Conservation (phyloP, 2,113 vertebrate genomes). For the Nothobranchius furzeri region DNA sequence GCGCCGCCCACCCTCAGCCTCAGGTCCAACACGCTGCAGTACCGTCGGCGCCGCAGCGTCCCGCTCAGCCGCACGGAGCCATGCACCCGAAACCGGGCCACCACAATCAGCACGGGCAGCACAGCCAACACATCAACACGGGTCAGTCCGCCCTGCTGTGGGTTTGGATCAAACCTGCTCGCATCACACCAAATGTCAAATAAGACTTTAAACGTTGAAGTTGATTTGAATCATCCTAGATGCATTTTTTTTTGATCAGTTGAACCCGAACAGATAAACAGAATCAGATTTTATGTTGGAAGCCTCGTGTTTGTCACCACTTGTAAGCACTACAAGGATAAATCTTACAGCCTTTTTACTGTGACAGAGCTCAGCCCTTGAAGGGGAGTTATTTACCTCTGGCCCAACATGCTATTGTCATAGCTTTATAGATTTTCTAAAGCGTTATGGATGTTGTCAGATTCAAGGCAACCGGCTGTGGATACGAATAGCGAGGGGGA, state of each 20-base stretch:
- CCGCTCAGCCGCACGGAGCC: conserved; percentile 72
- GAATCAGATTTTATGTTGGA: not conserved
- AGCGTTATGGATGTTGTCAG: conserved; percentile 26
- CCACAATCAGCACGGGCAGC: conserved; percentile 73
- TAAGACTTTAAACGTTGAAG: too few relatives aligned
- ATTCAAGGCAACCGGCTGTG: conserved; percentile 14
- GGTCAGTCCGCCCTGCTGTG: conserved; percentile 50
- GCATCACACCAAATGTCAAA: not conserved
- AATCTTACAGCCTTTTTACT: not conserved
- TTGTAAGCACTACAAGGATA: too few relatives aligned
- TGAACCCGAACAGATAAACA: not conserved
- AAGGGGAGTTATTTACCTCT: conserved; percentile 21
- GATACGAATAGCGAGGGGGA: not conserved
- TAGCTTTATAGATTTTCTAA: conserved; percentile 28
- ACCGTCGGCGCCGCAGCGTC: conserved; percentile 68
- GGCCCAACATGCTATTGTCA: conserved; percentile 17
- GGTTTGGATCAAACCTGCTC: too few relatives aligned
- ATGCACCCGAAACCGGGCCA: conserved; percentile 83
- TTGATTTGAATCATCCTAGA: not conserved
- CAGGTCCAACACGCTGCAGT: conserved; percentile 75
- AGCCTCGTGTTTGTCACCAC: too few relatives aligned
- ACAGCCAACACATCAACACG: conserved; percentile 79
- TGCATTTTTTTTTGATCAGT: not conserved
- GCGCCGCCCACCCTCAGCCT: conserved; percentile 76
- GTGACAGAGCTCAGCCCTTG: not conserved